These are phyloP conservation scores for Anthoptus insignis DNA, from an alignment of 2,888 invertebrate genomes.

Conservation along the genomic window DNA sequence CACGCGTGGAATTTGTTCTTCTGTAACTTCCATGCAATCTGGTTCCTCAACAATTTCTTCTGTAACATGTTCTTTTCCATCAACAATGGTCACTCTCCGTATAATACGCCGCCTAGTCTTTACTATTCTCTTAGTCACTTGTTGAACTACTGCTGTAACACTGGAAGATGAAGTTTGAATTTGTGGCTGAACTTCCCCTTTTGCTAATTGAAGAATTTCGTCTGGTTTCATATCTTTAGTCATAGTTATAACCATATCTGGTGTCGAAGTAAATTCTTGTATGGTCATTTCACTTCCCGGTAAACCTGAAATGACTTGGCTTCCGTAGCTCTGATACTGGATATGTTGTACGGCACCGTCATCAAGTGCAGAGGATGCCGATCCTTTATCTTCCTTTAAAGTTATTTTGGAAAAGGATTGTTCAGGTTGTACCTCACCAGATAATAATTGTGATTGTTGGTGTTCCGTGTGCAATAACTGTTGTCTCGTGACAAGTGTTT, in stretches of 20 bases:
- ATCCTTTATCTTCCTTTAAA: slow-evolving; percentile 89
- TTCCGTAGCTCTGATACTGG: slow-evolving; percentile 88
- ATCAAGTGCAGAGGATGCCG: slow-evolving; percentile 84
- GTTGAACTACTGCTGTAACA: slow-evolving; percentile 93
- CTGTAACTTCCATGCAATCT: slow-evolving; percentile 91
- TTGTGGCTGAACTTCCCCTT: slow-evolving; percentile 72
- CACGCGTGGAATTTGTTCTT: slow-evolving; percentile 91
- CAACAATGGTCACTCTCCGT: slow-evolving; percentile 91
- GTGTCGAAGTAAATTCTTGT: slow-evolving; percentile 89
- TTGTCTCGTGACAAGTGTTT: slow-evolving; percentile 89
- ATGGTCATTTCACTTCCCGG: slow-evolving; percentile 88
- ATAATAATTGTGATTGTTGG: slow-evolving; percentile 83
- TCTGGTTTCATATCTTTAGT: slow-evolving; percentile 85
- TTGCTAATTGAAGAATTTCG: slow-evolving; percentile 74
- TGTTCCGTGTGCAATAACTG: slow-evolving; percentile 89
- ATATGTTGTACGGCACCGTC: slow-evolving; percentile 89
- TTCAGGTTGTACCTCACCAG: slow-evolving; percentile 87
- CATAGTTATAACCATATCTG: slow-evolving; percentile 86
- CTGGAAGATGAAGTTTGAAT: slow-evolving; percentile 89
- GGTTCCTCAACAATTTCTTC: slow-evolving; percentile 96
- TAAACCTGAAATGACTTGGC: slow-evolving; percentile 88
- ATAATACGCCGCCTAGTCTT: slow-evolving; percentile 92
- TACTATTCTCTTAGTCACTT: slow-evolving; percentile 93
- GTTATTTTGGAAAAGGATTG: slow-evolving; percentile 90
- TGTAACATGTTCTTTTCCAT: slow-evolving; percentile 94